A percentile compares a stretch with the other conserved stretches of the same genome.
Conservation (phyloP, 2,113 vertebrate genomes). For the Cisticola juncidis region DNA sequence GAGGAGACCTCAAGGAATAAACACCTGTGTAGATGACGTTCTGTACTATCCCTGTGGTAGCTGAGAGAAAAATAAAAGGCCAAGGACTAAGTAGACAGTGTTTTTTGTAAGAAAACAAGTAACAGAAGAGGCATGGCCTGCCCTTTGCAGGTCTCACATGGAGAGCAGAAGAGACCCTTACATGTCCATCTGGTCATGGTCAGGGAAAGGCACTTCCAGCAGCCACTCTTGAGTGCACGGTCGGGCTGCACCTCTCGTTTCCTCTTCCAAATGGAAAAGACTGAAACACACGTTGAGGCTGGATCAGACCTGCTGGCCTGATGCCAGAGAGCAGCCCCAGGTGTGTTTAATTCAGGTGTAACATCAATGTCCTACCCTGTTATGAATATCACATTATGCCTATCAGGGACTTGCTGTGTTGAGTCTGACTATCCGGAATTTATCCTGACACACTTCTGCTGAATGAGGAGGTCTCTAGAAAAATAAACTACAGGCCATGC, state of each 20-base stretch:
- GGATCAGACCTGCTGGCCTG: background rate
- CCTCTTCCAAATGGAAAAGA: background rate
- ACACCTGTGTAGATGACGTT: background rate
- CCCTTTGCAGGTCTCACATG: background rate
- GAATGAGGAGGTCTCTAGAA: background rate
- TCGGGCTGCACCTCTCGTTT: accelerated
- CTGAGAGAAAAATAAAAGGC: background rate
- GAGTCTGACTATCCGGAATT: background rate
- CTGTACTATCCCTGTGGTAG: background rate
- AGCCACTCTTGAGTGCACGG: background rate
- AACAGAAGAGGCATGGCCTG: background rate
- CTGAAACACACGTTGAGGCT: background rate
- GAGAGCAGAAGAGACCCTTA: background rate
- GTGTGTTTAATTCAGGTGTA: background rate
- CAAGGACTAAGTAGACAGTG: background rate
- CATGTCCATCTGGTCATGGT: accelerated
- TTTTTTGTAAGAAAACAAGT: background rate
- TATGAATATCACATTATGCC: background rate
- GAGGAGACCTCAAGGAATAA: background rate
- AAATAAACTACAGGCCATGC: background rate
- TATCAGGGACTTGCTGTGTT: background rate
- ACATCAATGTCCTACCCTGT: background rate
- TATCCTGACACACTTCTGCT: background rate
- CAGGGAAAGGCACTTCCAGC: background rate
- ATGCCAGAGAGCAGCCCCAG: background rate